Evolutionary conservation across 2,888 invertebrate genomes (phyloP), one percentile per base, ranked within the genome.

Genomic region (Amorpha juglandis): DNA sequence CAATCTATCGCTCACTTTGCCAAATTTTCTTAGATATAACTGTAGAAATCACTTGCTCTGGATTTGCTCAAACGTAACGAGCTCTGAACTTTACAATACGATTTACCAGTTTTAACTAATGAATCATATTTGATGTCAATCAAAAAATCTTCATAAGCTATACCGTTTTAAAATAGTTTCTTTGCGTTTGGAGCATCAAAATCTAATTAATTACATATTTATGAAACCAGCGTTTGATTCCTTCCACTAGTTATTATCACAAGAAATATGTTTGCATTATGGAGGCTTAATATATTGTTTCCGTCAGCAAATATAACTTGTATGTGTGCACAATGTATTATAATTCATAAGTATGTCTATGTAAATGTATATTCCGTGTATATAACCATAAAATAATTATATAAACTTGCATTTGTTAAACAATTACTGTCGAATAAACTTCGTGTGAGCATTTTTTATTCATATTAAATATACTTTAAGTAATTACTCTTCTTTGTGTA

Each of bases 11-110:
- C 76, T 76, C 76, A 76, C 69, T 70, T 69, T 68, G 76, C 77
- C 76, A 77, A 77, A 76, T 76, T 75, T 75, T 74, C 58, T 65
- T 70, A 69, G 63, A 27, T 42, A 7, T 58, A 58, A 19, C 6
- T 19, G n/a, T 35, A 55, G 8, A 14, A 16, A 27, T 63, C 16
- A 19, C 63, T 63, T 51, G 38, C 35, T 33, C 35, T 50, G 38
- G 12, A 42, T 38, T 58, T 58, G 58, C 58, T 58, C 58, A 58
- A 58, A 27, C 14, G n/a, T 38, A 38, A 16, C 11, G n/a, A 11
- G 11, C 38, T 19, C 19, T 42, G 55, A 19, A 42, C 2, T 55
- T 6, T 50, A 35, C 35, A 55, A 16, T 38, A 55, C 9, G n/a
- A 33, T 16, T 7, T 55, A 6, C 0, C n/a, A 8, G 16, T 11